A percentile compares a stretch with the other conserved stretches of the same genome.
These are phyloP conservation scores for Peromyscus attwateri DNA, from an alignment of 2,797 vertebrate species.

Conservation along the genomic window DNA sequence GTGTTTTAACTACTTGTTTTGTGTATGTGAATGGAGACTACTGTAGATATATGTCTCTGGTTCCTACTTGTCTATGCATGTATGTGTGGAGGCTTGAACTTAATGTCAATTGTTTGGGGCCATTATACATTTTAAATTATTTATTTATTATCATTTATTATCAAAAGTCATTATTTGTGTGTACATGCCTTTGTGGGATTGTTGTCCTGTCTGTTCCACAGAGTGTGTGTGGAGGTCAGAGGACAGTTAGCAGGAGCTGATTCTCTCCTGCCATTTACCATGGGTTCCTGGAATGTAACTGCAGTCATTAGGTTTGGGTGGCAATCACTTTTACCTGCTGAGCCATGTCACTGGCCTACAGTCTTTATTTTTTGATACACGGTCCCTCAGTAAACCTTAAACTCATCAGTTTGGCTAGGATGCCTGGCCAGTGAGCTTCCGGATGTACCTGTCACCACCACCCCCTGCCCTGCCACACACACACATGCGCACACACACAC, in stretches of 20 bases:
- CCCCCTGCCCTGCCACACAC: not conserved
- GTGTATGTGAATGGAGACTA: not conserved
- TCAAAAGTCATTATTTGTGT: too few species aligned
- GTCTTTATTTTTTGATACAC: not conserved
- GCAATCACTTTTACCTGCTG: not conserved
- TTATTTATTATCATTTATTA: too few species aligned
- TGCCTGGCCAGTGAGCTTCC: too few species aligned
- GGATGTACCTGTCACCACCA: not conserved
- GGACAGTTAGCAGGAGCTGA: not conserved
- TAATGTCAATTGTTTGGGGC: not conserved
- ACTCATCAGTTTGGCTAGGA: not conserved
- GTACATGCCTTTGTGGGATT: not conserved
- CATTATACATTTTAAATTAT: not conserved
- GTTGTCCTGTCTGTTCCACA: too few species aligned
- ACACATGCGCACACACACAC: not conserved
- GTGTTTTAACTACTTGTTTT: not conserved
- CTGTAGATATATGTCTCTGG: not conserved
- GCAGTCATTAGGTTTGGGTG: accelerated
- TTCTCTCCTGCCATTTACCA: not conserved
- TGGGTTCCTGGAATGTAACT: not conserved
- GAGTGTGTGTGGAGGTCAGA: not conserved
- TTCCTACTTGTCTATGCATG: not conserved
- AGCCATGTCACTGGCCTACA: not conserved
- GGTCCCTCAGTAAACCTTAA: not conserved
- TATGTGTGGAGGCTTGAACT: not conserved